phyloP scores from a whole-genome alignment of 2,113 vertebrate genomes.

The Notiomystis cincta region DNA sequence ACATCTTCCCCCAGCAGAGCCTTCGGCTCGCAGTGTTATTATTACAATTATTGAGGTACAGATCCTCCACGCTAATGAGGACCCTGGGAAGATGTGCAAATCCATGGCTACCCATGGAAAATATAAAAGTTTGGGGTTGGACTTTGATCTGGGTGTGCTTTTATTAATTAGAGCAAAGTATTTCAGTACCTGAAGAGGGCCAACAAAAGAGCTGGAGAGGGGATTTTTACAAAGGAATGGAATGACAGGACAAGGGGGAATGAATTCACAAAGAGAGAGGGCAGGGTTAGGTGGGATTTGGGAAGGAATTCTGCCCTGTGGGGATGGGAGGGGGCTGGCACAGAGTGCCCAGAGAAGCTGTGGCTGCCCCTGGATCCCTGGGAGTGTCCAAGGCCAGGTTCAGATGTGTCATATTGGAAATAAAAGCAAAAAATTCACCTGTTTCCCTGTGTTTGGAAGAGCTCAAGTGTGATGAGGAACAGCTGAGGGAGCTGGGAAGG shows the following conservation, averaged over 20 bases:
- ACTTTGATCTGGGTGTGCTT: background rate
- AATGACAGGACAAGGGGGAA: background rate
- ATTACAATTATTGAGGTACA: background rate
- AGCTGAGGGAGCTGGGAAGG: background rate
- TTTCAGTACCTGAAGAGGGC: background rate
- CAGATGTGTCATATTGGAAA: background rate
- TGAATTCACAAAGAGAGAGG: background rate
- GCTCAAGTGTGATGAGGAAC: background rate
- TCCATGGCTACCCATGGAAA: background rate
- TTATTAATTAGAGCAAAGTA: background rate
- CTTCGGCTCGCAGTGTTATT: accelerated
- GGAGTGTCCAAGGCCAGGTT: background rate
- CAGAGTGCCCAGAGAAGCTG: background rate
- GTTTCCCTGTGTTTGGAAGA: background rate
- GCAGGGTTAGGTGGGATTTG: background rate
- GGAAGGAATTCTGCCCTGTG: accelerated
- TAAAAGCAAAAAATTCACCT: background rate
- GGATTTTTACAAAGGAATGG: background rate
- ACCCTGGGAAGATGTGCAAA: background rate
- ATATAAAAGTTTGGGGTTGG: background rate
- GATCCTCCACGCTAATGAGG: background rate
- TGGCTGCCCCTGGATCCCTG: background rate
- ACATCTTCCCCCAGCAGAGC: background rate
- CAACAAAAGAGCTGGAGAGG: background rate
- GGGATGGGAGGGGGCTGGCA: background rate